Conservation (phyloP, 2,888 invertebrate genomes). For the Caenorhabditis afra region DNA sequence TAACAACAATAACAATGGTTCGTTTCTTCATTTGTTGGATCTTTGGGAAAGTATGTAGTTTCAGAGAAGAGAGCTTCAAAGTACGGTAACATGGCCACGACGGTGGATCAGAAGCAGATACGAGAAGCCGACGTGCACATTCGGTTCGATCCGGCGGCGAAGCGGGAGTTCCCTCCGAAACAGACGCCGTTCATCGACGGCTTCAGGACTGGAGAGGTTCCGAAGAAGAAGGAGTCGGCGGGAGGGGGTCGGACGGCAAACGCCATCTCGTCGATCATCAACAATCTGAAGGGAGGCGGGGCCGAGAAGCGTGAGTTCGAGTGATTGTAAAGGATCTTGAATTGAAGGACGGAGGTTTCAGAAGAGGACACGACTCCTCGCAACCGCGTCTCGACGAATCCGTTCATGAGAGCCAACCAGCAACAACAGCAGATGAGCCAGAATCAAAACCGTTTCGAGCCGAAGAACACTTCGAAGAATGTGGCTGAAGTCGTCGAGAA, state of each 20-base stretch:
- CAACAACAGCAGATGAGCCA: conserved; percentile 32
- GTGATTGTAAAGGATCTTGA: too few species aligned
- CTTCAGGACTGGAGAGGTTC: conserved; percentile 29
- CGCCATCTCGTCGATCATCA: conserved; percentile 63
- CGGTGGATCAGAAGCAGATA: conserved; percentile 17
- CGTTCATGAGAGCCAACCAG: conserved; percentile 62
- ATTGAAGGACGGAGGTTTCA: conserved; percentile 31
- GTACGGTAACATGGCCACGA: conserved; percentile 43
- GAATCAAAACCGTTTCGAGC: conserved; percentile 13
- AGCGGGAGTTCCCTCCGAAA: conserved; percentile 34
- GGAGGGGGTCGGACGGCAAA: conserved; percentile 30
- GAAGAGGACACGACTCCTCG: conserved; percentile 46
- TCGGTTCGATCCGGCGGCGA: conserved; percentile 45
- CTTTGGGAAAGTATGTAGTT: not conserved
- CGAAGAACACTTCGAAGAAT: conserved; percentile 57
- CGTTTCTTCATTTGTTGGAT: not conserved
- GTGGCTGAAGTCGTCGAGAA: conserved; percentile 70
- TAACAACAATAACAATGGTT: conserved; percentile 33
- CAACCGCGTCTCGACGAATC: conserved; percentile 62
- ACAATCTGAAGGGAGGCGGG: conserved; percentile 63
- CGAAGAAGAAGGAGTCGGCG: conserved; percentile 39
- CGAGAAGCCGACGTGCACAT: conserved; percentile 45
- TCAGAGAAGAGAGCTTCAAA: conserved; percentile 16
- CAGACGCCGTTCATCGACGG: conserved; percentile 55
- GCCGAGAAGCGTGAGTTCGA: conserved; percentile 31